Percentiles rank a stretch among this genome's conserved stretches.
Evolutionary conservation across 2,113 vertebrate species (phyloP).

Genomic region (Sander vitreus): DNA sequence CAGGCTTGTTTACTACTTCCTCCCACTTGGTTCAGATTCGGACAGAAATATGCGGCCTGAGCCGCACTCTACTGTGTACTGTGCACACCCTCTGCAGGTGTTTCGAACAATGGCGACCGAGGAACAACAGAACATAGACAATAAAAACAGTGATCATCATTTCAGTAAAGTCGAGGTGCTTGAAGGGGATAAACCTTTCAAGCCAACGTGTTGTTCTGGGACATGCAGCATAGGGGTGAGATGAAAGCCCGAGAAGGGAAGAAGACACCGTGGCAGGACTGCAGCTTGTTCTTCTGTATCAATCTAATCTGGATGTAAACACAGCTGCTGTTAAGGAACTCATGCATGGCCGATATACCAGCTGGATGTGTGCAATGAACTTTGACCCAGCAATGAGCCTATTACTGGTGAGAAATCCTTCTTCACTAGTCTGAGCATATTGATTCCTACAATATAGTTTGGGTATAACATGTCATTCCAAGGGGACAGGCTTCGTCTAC

Average conservation of each 20-base stretch:
- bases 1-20: no score
- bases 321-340: conserved; percentile 81
- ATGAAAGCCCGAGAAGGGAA: conserved; percentile 74
- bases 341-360: conserved; percentile 74
- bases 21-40: no score
- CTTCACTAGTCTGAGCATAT: conserved; percentile 28
- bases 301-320: conserved; percentile 81
- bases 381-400: conserved; percentile 67
- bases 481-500: conserved; percentile 40
- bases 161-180: conserved; percentile 24
- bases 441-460: conserved; percentile 47
- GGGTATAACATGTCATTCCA: conserved; percentile 55
- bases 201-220: conserved; percentile 54
- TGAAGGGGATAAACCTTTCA: conserved; percentile 66
- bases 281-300: conserved; percentile 67
- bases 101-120: conserved; percentile 5
- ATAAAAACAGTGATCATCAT: conserved; percentile 43
- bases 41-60: no score
- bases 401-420: conserved; percentile 51
- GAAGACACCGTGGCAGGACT: conserved; percentile 64
- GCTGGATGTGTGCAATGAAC: conserved; percentile 73
- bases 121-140: not conserved
- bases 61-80: no score
- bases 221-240: conserved; percentile 75
- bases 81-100: conserved; percentile 27